These are phyloP conservation scores for Mormyrus iriodes DNA, from an alignment of 2,113 vertebrate genomes.

Conservation along the genomic window DNA sequence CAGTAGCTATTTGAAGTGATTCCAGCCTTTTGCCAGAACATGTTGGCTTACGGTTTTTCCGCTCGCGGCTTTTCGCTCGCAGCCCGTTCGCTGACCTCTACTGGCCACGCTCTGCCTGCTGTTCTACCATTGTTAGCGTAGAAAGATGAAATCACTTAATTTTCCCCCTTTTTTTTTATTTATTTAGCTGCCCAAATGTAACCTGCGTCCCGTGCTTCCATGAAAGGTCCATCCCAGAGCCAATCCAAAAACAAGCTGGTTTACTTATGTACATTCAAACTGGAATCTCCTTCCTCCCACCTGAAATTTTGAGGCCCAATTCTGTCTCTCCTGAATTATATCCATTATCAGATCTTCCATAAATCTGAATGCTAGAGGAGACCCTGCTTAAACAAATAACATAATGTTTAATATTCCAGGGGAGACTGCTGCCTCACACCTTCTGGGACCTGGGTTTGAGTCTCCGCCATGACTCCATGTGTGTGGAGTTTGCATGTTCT, in stretches of 20 bases:
- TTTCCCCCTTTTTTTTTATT: neutral
- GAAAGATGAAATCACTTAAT: neutral
- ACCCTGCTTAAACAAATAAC: neutral
- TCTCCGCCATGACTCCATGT: no score
- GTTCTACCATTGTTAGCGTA: neutral
- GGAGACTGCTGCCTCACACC: no score
- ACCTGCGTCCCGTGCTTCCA: neutral
- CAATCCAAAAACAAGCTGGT: neutral
- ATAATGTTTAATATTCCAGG: neutral
- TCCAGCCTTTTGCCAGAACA: neutral
- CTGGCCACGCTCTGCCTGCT: neutral
- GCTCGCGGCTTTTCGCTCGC: no score
- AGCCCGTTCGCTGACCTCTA: neutral
- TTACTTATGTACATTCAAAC: neutral
- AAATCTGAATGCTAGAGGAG: neutral
- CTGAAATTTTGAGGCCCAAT: neutral
- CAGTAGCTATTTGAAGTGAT: neutral
- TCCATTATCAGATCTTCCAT: neutral
- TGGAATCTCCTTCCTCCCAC: neutral
- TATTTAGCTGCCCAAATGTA: neutral
- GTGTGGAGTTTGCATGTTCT: no score
- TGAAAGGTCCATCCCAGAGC: neutral
- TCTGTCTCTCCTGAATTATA: neutral
- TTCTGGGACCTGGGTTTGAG: no score
- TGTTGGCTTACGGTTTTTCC: neutral